Base-by-base conservation (phyloP, 2,797 vertebrate species). In the Vultur gryphus region DNA sequence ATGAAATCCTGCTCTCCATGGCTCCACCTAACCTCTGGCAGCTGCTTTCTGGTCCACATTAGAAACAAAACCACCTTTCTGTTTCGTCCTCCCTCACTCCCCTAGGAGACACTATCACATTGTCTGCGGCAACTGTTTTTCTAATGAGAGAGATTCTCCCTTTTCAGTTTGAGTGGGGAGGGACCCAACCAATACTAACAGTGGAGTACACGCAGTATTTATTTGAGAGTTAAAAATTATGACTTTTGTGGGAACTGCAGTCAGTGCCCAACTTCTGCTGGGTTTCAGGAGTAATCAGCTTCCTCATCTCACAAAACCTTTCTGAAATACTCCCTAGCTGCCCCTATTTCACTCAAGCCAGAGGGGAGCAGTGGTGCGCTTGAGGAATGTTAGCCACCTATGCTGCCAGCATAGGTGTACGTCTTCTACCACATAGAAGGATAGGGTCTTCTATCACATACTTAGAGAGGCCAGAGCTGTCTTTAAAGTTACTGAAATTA, bases 1-100 rank as follows among this genome's bases (percentile, higher is more conserved):
- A 48, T 75, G 71, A 90, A 88, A 92, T 61, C 72, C 66, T 85
- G 89, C 62, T 97, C 58, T 87, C 92, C 69, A 59, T 48, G 64
- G 78, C 64, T 85, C 54, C 81, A 88, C 43, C 54, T 67, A 82
- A 82, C 49, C 66, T 57, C 35, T 54, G 39, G 46, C 80, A 92
- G 33, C 69, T 77, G 81, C 78, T 82, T 81, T 93, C 90, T 94
- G 79, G 64, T 80, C 54, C 81, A 51, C 33, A 51, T 37, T 19
- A 90, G 80, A 78, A 92, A 88, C 39, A 93, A 93, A 94, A 23
- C 25, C 3, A 78, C 18, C 65, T 51, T 83, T 51, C 13, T 65
- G 19, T 57, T 77, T 84, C 64, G 5, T 62, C 16, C 51, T 75
- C 78, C 73, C 11, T 87, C 11, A 1, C 24, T 61, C 17, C 16